phyloP scores from a whole-genome alignment of 1,140 invertebrate genomes.

The Globodera ellingtonae region DNA sequence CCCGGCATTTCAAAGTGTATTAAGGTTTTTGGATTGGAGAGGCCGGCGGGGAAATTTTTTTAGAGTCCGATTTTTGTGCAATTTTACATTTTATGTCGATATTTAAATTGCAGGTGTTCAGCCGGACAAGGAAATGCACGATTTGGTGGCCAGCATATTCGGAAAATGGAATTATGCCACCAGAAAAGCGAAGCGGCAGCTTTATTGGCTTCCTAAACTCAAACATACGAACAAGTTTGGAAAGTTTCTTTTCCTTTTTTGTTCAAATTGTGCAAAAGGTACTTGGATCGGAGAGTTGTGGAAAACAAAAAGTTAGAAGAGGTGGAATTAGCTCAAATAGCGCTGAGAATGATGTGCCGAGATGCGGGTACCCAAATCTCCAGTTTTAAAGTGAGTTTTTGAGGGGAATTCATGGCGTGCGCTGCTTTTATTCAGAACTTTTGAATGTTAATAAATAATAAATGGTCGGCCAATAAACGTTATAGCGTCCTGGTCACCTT shows the following conservation, averaged over 20 bases:
- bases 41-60: no score
- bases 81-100: neutral
- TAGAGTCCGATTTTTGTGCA: no score
- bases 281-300: constrained; percentile 77
- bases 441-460: no score
- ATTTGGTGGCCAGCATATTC: constrained; percentile 81
- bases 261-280: constrained; percentile 65
- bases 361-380: constrained; percentile 77
- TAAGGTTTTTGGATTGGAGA: no score
- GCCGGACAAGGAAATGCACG: constrained; percentile 83
- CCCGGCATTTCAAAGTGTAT: no score
- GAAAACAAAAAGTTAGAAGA: constrained; percentile 69
- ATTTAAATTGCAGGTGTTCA: constrained; percentile 74
- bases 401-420: no score
- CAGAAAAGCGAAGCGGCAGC: constrained; percentile 83
- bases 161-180: constrained; percentile 78
- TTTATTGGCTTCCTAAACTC: constrained; percentile 98
- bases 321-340: constrained; percentile 80
- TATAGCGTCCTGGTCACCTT: no score
- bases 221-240: constrained; percentile 78
- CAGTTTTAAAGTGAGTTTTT: constrained; percentile 68
- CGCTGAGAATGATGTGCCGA: constrained; percentile 81
- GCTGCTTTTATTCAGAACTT: no score
- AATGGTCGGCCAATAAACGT: no score
- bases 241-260: constrained; percentile 1